phyloP scores from a whole-genome alignment of 2,113 vertebrate species.

The Nesogale talazaci region DNA sequence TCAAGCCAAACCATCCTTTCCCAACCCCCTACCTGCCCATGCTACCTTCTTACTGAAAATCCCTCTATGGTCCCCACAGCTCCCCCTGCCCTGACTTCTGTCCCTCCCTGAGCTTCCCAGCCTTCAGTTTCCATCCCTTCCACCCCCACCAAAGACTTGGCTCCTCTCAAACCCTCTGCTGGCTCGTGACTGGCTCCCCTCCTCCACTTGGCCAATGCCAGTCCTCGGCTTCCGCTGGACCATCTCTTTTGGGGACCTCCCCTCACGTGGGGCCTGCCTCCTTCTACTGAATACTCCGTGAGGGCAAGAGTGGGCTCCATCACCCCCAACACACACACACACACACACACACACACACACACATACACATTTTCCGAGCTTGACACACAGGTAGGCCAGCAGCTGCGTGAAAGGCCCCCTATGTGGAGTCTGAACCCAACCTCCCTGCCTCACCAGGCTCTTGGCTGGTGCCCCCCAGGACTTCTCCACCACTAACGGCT shows the following conservation, averaged over 20 bases:
- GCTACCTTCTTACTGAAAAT: background rate
- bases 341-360: no score
- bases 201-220: background rate
- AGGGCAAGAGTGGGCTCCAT: background rate
- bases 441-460: constrained; percentile 84
- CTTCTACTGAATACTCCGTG: background rate
- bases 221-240: background rate
- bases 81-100: background rate
- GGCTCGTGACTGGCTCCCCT: background rate
- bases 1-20: constrained; percentile 21
- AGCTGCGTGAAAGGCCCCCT: background rate
- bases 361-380: background rate
- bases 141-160: no score
- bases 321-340: no score
- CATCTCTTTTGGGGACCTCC: background rate
- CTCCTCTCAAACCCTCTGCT: constrained; percentile 24
- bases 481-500: constrained; percentile 78
- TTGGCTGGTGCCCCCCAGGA: constrained; percentile 93
- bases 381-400: background rate
- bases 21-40: background rate
- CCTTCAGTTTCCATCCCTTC: no score
- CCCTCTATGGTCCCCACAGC: background rate
- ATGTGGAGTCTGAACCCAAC: background rate
- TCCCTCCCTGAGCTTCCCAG: background rate
- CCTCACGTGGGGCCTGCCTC: no score